phyloP scores from a whole-genome alignment of 2,797 vertebrate species.

The Sternarchorhynchus goeldii region DNA sequence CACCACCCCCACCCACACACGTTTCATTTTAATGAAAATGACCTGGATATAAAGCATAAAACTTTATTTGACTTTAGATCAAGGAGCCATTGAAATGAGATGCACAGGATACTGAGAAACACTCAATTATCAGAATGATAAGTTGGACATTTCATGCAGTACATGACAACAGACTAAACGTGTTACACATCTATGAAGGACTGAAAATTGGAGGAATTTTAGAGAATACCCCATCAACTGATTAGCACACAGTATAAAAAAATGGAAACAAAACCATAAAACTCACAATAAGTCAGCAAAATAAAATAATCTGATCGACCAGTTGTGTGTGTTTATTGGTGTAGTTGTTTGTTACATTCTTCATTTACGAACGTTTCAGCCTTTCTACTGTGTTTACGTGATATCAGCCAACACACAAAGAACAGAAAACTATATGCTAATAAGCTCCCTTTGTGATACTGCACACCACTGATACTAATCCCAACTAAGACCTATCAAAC shows the following conservation, averaged over 20 bases:
- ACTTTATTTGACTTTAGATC: conserved; percentile 12
- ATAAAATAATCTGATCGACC: conserved; percentile 18
- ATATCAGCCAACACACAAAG: conserved; percentile 34
- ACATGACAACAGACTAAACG: conserved; percentile 21
- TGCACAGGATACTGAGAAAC: conserved; percentile 10
- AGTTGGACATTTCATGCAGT: conserved; percentile 31
- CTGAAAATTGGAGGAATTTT: conserved; percentile 4
- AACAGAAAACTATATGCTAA: conserved; percentile 48
- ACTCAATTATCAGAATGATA: background rate
- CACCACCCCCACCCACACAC: background rate
- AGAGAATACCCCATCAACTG: conserved; percentile 37
- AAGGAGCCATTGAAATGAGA: conserved; percentile 10
- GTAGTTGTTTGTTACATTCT: conserved; percentile 60
- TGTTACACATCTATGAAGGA: conserved; percentile 2
- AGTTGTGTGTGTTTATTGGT: conserved; percentile 7
- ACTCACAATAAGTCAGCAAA: conserved; percentile 50
- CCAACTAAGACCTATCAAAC: conserved; percentile 53
- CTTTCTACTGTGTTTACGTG: conserved; percentile 30
- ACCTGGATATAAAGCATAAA: conserved; percentile 21
- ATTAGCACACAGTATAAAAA: conserved; percentile 43
- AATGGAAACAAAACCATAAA: conserved; percentile 50
- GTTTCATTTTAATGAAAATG: background rate
- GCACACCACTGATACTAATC: conserved; percentile 44
- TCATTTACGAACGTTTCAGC: conserved; percentile 19
- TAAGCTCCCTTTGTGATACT: conserved; percentile 56